phyloP scores from a whole-genome alignment of 2,113 vertebrate species.

The Fulica atra region DNA sequence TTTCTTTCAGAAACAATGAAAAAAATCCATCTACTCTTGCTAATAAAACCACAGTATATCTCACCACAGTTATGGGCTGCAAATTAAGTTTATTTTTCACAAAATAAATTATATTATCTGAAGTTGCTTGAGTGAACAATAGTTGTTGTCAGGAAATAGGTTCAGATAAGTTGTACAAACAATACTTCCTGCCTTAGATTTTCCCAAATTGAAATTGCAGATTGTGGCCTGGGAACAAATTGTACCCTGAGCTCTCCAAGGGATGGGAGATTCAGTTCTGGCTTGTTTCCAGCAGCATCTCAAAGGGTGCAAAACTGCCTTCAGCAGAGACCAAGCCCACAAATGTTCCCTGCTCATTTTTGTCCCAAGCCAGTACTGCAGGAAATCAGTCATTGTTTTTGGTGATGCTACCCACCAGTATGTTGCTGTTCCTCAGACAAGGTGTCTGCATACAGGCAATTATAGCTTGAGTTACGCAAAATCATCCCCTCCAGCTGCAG shows the following conservation, averaged over 20 bases:
- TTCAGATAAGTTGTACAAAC: slow-evolving; percentile 49
- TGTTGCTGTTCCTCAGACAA: neutral
- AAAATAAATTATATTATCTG: slow-evolving; percentile 36
- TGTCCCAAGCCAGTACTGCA: neutral
- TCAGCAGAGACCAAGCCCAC: neutral
- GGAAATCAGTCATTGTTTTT: neutral
- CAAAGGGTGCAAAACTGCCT: neutral
- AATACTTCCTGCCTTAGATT: slow-evolving; percentile 39
- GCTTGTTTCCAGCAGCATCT: neutral
- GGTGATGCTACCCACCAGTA: neutral
- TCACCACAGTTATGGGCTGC: neutral
- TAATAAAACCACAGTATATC: slow-evolving; percentile 33
- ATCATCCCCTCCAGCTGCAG: neutral
- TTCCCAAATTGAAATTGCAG: slow-evolving; percentile 50
- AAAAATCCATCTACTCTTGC: slow-evolving; percentile 4
- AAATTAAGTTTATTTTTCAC: slow-evolving; percentile 49
- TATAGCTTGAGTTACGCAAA: neutral
- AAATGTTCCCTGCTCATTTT: neutral
- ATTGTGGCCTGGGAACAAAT: neutral
- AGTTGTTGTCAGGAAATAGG: slow-evolving; percentile 31
- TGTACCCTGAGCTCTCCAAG: neutral
- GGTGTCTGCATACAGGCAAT: neutral
- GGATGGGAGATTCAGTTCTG: neutral
- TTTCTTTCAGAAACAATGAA: slow-evolving; percentile 55
- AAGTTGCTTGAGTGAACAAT: slow-evolving; percentile 31